A percentile compares a stretch with the other conserved stretches of the same genome.
These are phyloP conservation scores for Indicator maculatus DNA, from an alignment of 2,113 vertebrate genomes.

Conservation along the genomic window DNA sequence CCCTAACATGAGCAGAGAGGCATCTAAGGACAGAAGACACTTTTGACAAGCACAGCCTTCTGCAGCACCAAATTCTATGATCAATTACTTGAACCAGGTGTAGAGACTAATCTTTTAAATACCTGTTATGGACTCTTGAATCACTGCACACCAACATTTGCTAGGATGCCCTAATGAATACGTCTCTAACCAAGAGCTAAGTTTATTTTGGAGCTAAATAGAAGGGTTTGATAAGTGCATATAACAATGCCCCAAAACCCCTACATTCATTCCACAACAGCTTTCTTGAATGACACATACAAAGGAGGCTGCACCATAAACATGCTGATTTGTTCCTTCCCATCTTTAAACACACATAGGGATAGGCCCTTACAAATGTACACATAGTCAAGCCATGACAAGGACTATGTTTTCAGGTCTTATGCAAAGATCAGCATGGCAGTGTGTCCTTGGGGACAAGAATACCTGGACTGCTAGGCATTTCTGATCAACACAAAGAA, in stretches of 20 bases:
- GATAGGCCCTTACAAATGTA: neutral
- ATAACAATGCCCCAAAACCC: neutral
- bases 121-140: neutral
- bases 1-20: neutral
- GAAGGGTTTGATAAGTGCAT: neutral
- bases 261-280: neutral
- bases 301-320: neutral
- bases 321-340: neutral
- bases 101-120: neutral
- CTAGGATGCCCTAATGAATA: neutral
- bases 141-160: neutral
- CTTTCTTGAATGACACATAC: neutral
- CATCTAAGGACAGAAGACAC: neutral
- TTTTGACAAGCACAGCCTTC: neutral
- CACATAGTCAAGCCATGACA: fast-evolving
- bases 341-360: neutral
- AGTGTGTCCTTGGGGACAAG: neutral
- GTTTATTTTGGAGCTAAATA: neutral
- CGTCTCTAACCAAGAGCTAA: neutral
- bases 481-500: neutral
- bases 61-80: neutral
- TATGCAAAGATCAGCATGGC: neutral
- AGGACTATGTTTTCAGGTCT: neutral
- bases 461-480: neutral
- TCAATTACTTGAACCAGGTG: neutral